Evolutionary conservation across 2,888 invertebrate species (phyloP), one percentile per base, ranked within the genome.

Genomic region (Melanostoma mellinum): DNA sequence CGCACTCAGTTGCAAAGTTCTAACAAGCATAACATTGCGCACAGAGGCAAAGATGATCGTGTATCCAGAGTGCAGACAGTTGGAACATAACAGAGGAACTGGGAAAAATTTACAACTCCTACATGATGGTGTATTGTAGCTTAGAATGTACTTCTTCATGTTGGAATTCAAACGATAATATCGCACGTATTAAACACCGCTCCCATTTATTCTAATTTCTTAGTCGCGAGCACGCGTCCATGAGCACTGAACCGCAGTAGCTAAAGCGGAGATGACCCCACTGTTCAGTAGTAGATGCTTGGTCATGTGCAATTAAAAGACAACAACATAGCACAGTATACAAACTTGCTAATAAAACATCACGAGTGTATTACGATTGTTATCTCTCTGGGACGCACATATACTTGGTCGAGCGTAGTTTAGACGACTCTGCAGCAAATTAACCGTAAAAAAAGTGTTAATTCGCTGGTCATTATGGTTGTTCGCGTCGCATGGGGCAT

Each of bases 161-260:
- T 76, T 68, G 69, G 69, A 63, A 61, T 76, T 61, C 48, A 48
- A 76, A 68, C 46, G 76, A 76, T 76, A 55, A 35, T 76, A 76
- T 76, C 76, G 55, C 69, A 69, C 76, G 61, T 61, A 69, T 68
- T 76, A 55, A 76, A 48, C 61, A 76, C 68, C 76, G 76, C 69
- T 76, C 76, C 76, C 61, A 69, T 69, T 76, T 69, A 76, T 69
- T 76, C 69, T 69, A 76, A 76, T 76, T 61, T 69, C 68, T 67
- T 56, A 42, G 65, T 69, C 58, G 55, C 67, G 55, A 38, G 40
- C 46, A 9, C 44, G 48, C 9, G 10, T 33, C 33, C 32, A 33
- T 20, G 20, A 20, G 20, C 20, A 20, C 20, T 20, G 20, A 20
- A 20, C 20, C 6, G 8, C 38, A 32, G 60, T 44, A 76, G 55